Evolutionary conservation across 1,140 invertebrate genomes (phyloP).

Genomic region (Venustaconcha ellipsiformis): DNA sequence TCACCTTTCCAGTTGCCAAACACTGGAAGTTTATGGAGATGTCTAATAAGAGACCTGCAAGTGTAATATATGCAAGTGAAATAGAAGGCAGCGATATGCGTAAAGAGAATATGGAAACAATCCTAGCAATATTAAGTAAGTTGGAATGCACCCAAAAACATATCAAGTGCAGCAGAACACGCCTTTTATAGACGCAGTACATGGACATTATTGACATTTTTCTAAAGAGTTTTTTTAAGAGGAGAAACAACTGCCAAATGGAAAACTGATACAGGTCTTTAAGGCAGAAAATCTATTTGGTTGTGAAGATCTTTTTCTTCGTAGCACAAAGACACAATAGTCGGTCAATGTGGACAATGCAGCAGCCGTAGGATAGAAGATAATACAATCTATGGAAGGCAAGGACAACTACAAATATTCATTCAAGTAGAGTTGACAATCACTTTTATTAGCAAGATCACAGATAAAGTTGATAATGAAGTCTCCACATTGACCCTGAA

Average conservation of each 20-base stretch:
- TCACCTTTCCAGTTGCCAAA: not conserved
- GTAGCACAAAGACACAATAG: too few relatives aligned
- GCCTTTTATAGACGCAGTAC: slow-evolving; percentile 47
- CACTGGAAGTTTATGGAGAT: not conserved
- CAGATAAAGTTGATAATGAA: too few relatives aligned
- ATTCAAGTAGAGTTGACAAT: too few relatives aligned
- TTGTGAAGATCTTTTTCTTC: too few relatives aligned
- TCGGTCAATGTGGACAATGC: too few relatives aligned
- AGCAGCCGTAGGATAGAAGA: too few relatives aligned
- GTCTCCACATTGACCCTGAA: too few relatives aligned
- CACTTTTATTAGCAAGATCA: too few relatives aligned
- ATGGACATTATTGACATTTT: slow-evolving; percentile 48
- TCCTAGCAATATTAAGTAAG: not conserved
- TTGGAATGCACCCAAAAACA: not conserved
- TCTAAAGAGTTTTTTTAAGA: slow-evolving; percentile 36
- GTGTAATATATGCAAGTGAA: not conserved
- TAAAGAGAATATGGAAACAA: slow-evolving; percentile 5
- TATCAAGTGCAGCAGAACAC: slow-evolving; percentile 6
- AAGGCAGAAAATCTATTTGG: too few relatives aligned
- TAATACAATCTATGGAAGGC: too few relatives aligned
- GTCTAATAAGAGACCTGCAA: not conserved
- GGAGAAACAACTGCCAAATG: slow-evolving; percentile 45
- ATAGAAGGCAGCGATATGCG: not conserved
- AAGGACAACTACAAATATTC: too few relatives aligned
- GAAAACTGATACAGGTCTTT: fast-evolving